phyloP scores from a whole-genome alignment of 1,140 invertebrate species.

The Temnothorax longispinosus region DNA sequence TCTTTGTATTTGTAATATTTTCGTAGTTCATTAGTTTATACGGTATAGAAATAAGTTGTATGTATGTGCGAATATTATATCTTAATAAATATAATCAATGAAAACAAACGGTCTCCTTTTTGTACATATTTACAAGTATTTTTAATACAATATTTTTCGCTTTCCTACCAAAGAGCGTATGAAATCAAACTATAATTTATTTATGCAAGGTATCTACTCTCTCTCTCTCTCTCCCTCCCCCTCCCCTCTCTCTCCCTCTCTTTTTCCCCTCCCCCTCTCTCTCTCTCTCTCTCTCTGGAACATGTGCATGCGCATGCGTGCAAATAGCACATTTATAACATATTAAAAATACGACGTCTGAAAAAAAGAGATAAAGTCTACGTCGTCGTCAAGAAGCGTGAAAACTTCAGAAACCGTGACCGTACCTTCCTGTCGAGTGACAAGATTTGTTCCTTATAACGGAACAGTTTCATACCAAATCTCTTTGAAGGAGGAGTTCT shows the following conservation, averaged over 20 bases:
- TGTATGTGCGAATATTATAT: constrained; percentile 71
- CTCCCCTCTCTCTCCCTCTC: no score
- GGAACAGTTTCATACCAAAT: constrained; percentile 36
- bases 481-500: not conserved
- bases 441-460: not conserved
- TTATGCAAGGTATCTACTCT: no score
- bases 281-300: no score
- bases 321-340: no score
- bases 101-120: constrained; percentile 62
- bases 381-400: not conserved
- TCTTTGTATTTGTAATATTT: constrained; percentile 54
- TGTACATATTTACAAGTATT: not conserved
- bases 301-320: no score
- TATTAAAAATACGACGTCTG: not conserved
- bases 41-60: constrained; percentile 68
- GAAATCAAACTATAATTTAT: no score
- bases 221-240: no score
- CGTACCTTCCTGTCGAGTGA: not conserved
- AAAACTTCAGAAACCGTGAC: constrained; percentile 1
- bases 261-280: no score
- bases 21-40: constrained; percentile 56
- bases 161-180: not conserved
- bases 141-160: not conserved
- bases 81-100: constrained; percentile 58
- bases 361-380: not conserved